A percentile compares a stretch with the other conserved stretches of the same genome.
These are phyloP conservation scores for Thyatira batis DNA, from an alignment of 2,888 invertebrate species.

Conservation along the genomic window DNA sequence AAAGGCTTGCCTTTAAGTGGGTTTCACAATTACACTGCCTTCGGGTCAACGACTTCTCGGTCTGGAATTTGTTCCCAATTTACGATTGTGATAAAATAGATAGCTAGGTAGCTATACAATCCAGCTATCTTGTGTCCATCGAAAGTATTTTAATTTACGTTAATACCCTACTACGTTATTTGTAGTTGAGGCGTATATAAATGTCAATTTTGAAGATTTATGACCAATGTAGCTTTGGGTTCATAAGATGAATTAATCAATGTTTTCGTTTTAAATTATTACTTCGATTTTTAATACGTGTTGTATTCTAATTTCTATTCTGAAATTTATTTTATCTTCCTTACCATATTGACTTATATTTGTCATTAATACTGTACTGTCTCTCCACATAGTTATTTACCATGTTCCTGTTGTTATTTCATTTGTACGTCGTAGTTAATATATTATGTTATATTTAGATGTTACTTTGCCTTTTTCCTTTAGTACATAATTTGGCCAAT, in stretches of 20 bases:
- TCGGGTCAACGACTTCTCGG: conserved; percentile 28
- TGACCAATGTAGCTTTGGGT: no score
- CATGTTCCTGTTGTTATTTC: background rate
- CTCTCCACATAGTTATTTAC: no score
- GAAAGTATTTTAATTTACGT: background rate
- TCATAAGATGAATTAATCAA: no score
- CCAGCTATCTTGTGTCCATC: conserved; percentile 7
- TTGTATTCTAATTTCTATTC: no score
- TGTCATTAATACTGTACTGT: no score
- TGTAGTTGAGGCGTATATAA: no score
- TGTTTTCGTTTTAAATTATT: no score
- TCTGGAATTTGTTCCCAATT: conserved; percentile 26
- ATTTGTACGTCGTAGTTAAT: background rate
- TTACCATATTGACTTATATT: no score
- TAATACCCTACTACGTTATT: conserved; percentile 10
- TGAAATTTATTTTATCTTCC: no score
- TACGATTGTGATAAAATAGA: conserved; percentile 18
- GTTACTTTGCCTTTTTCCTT: background rate
- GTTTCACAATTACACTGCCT: conserved; percentile 15
- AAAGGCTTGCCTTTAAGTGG: conserved; percentile 7
- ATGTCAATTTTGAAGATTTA: no score
- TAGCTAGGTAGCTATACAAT: background rate
- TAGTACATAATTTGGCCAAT: conserved; percentile 5
- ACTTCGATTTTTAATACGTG: no score
- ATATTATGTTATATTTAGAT: background rate